phyloP scores from a whole-genome alignment of 2,888 invertebrate species.

The Dicycla oo region DNA sequence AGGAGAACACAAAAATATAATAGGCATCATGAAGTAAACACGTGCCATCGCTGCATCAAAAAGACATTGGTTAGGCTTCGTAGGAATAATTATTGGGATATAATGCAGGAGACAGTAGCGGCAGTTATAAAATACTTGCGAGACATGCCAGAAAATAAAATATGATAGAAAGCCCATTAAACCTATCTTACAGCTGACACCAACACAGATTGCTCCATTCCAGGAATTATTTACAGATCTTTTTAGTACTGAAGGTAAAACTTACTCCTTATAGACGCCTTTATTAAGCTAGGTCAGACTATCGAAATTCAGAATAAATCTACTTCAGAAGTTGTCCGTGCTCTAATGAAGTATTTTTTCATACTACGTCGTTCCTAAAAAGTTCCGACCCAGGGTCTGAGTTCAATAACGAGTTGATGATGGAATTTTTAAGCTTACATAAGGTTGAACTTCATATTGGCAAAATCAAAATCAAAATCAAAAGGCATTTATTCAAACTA shows the following conservation, averaged over 20 bases:
- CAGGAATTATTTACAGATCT: conserved; percentile 21
- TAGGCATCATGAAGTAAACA: neutral
- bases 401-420: conserved; percentile 19
- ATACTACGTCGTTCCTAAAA: conserved; percentile 22
- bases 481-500: too few species aligned
- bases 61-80: conserved; percentile 1
- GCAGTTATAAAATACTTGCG: conserved; percentile 7
- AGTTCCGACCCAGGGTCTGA: conserved; percentile 26
- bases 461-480: too few species aligned
- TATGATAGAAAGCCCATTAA: conserved; percentile 25
- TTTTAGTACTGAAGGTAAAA: conserved; percentile 15
- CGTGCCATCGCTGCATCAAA: conserved; percentile 2
- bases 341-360: conserved; percentile 26
- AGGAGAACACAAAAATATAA: neutral
- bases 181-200: conserved; percentile 15
- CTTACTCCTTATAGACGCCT: conserved; percentile 5
- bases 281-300: conserved; percentile 16
- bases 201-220: conserved; percentile 6
- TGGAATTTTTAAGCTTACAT: neutral
- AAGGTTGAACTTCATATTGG: conserved; percentile 2
- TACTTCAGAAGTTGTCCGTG: conserved; percentile 24
- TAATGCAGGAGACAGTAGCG: conserved; percentile 5
- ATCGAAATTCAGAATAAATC: conserved; percentile 9
- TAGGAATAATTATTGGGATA: conserved; percentile 10
- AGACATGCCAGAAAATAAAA: conserved; percentile 18